Evolutionary conservation across 53 echinoderm and acorn worm genomes (phyloP), one percentile per base, ranked within the genome.

Genomic region (Echinometra lucunter): DNA sequence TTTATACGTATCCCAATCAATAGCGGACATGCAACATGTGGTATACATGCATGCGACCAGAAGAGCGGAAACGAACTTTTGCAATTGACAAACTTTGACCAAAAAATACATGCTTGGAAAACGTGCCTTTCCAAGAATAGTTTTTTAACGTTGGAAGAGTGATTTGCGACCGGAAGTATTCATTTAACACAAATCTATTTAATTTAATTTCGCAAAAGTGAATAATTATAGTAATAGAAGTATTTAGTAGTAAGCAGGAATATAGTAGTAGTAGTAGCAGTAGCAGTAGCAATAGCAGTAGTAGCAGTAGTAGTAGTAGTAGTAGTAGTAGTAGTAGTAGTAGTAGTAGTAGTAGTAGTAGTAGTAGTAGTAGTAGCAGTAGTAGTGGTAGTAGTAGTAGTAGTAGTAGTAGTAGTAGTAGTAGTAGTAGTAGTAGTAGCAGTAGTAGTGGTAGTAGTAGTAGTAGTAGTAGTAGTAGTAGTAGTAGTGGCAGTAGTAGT

Each of bases 21-120:
- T 82, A 19, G 19, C 42, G 44, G 82, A 40, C 85, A 49, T 12
- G 53, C 85, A n/a, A 2, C 85, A 30, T 28, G 28, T 49, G 85
- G 47, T 25, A 12, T 85, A 13, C n/a, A 85, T 82, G 27, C 21
- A 82, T 12, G 85, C 45, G 81, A 85, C 85, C 85, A 49, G 81
- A 85, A 49, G 85, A 85, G 85, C 3, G 28, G 49, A 49, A 85
- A 27, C n/a, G n/a, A n/a, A n/a, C n/a, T n/a, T n/a, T n/a, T n/a
- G 13, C n/a, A 25, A 85, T 28, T 45, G 49, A 27, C 28, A 85
- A 45, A 49, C 47, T 30, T 82, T 45, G 49, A 49, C 85, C 47
- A 27, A 85, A 85, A 82, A n/a, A n/a, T n/a, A 82, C 45, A 82
- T 82, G 45, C 47, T 27, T 45, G 2, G n/a, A 82, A 82, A 85